A percentile compares a stretch with the other conserved stretches of the same genome.
Conservation (phyloP, 2,888 invertebrate species). For the Chromoteleia sp. region DNA sequence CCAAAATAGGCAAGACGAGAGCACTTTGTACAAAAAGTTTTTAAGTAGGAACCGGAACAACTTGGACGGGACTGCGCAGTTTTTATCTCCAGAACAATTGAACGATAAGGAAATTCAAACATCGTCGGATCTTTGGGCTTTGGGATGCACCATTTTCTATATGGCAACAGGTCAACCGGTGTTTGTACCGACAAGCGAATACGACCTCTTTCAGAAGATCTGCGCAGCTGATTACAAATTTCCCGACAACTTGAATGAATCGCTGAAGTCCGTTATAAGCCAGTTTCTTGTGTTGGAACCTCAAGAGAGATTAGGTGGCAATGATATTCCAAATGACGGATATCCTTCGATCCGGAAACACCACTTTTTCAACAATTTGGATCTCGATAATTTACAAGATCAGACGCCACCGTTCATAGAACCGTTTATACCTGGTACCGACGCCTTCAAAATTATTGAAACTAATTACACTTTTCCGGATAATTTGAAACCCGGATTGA, state of each 20-base stretch:
- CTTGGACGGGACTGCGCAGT: background rate
- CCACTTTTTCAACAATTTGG: background rate
- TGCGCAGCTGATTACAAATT: background rate
- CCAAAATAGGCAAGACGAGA: too few relatives aligned
- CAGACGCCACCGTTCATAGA: constrained; percentile 16
- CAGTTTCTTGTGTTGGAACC: background rate
- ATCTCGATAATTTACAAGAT: background rate
- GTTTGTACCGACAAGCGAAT: background rate
- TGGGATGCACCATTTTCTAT: constrained; percentile 9
- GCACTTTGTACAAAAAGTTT: too few relatives aligned
- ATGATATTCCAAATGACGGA: background rate
- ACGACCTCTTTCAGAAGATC: too few relatives aligned
- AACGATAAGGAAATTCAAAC: background rate
- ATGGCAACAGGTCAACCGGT: constrained; percentile 8
- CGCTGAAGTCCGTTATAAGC: background rate
- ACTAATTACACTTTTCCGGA: constrained; percentile 1
- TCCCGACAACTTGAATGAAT: background rate
- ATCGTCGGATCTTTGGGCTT: constrained; percentile 3
- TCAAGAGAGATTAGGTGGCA: background rate
- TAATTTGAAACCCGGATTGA: constrained; percentile 4
- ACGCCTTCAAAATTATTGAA: background rate
- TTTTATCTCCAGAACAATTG: constrained; percentile 4
- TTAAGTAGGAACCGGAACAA: too few relatives aligned
- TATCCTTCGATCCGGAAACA: constrained; percentile 2
- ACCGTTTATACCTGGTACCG: constrained; percentile 14